Evolutionary conservation across 2,797 vertebrate species (phyloP).

Genomic region (Geotrypetes seraphini): DNA sequence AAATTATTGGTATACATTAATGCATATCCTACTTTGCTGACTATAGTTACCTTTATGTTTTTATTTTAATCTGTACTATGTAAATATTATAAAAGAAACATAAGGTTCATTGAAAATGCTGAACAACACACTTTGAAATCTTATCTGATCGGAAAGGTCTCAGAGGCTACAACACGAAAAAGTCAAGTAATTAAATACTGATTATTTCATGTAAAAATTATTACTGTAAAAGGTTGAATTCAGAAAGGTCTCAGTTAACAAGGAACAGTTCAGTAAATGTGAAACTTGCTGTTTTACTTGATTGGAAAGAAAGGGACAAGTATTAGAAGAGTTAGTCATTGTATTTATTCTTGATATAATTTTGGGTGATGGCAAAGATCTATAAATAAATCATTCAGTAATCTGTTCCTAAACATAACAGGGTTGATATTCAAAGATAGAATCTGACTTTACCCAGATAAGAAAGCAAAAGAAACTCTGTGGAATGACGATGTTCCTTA

Average conservation of each 20-base stretch:
- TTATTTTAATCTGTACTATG: too few species aligned
- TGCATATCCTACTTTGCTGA: too few species aligned
- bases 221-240: constrained; percentile 34
- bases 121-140: constrained; percentile 12
- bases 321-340: constrained; percentile 39
- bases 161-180: constrained; percentile 34
- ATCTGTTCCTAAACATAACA: constrained; percentile 33
- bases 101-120: constrained; percentile 6
- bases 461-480: too few species aligned
- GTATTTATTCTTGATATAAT: constrained; percentile 26
- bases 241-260: constrained; percentile 42
- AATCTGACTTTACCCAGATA: too few species aligned
- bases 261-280: constrained; percentile 42
- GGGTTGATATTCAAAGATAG: too few species aligned
- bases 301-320: constrained; percentile 32
- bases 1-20: too few species aligned
- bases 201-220: constrained; percentile 27
- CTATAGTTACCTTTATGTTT: too few species aligned
- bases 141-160: constrained; percentile 27
- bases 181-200: constrained; percentile 48
- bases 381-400: constrained; percentile 40
- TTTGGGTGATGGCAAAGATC: constrained; percentile 40
- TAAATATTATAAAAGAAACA: too few species aligned
- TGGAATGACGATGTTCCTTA: too few species aligned
- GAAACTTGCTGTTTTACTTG: constrained; percentile 53